Evolutionary conservation across 2,797 vertebrate genomes (phyloP).

Genomic region (Typhlichthys eigenmanni): DNA sequence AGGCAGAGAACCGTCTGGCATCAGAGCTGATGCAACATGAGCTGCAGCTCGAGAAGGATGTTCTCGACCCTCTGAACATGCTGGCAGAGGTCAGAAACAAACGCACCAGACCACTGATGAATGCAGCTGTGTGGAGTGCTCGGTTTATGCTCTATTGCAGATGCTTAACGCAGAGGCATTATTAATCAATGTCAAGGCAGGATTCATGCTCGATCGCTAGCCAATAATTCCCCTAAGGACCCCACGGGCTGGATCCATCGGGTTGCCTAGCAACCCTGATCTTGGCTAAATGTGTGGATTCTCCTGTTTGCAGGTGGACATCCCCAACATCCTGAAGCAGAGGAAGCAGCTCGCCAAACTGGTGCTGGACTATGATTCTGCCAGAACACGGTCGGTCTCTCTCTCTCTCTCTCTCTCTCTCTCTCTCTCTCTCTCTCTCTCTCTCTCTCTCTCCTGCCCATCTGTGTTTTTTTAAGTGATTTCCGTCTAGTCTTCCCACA

Average conservation of each 20-base stretch:
- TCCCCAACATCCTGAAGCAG: slow-evolving; percentile 98
- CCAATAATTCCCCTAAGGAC: too few relatives aligned
- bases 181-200: too few relatives aligned
- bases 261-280: background rate
- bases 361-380: slow-evolving; percentile 97
- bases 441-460: background rate
- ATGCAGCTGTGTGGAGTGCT: background rate
- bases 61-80: slow-evolving; percentile 88
- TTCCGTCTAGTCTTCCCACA: background rate
- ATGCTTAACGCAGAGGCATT: too few relatives aligned
- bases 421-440: background rate
- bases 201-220: too few relatives aligned
- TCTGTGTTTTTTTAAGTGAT: too few relatives aligned
- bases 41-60: slow-evolving; percentile 91
- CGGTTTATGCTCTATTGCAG: background rate
- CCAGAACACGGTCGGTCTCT: slow-evolving; percentile 85
- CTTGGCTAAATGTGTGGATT: background rate
- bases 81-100: slow-evolving; percentile 86
- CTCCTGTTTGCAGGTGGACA: slow-evolving; percentile 81
- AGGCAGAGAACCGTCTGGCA: slow-evolving; percentile 91
- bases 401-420: background rate
- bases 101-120: background rate
- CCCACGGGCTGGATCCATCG: too few relatives aligned
- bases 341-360: slow-evolving; percentile 94
- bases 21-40: slow-evolving; percentile 92